Evolutionary conservation across 2,113 vertebrate species (phyloP).

Genomic region (Ovis aries): DNA sequence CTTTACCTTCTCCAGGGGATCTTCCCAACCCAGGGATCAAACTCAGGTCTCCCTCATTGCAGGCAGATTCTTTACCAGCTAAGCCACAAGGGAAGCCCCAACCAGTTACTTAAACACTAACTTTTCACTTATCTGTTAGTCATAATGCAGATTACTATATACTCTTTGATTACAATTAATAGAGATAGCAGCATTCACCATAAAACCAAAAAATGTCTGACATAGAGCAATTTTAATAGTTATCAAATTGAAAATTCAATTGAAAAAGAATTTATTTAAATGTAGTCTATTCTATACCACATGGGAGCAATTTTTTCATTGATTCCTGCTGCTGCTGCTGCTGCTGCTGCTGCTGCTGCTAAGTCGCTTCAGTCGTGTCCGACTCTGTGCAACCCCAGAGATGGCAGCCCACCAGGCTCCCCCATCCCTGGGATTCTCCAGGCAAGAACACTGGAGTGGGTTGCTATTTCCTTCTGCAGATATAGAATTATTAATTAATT

Average conservation of each 20-base stretch:
- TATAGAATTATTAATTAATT: background rate
- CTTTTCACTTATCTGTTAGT: background rate
- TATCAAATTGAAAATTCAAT: background rate
- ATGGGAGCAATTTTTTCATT: background rate
- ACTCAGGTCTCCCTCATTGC: background rate
- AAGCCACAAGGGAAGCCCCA: background rate
- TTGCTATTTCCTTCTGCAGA: background rate
- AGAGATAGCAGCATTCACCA: background rate
- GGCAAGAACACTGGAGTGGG: no score
- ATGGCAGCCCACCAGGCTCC: no score
- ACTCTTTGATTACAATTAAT: slow-evolving; percentile 10
- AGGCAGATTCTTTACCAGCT: background rate
- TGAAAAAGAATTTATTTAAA: background rate
- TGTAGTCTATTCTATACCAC: background rate
- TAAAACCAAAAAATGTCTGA: background rate
- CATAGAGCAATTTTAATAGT: background rate
- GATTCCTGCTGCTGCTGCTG: background rate
- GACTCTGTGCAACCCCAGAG: no score
- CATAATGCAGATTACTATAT: background rate
- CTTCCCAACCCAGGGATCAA: background rate
- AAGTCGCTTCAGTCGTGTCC: no score
- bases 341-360: no score
- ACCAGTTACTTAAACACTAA: background rate
- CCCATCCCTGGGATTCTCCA: no score
- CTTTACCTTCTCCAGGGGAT: background rate